Conservation (phyloP, 2,888 invertebrate genomes). For the Adineta ricciae region DNA sequence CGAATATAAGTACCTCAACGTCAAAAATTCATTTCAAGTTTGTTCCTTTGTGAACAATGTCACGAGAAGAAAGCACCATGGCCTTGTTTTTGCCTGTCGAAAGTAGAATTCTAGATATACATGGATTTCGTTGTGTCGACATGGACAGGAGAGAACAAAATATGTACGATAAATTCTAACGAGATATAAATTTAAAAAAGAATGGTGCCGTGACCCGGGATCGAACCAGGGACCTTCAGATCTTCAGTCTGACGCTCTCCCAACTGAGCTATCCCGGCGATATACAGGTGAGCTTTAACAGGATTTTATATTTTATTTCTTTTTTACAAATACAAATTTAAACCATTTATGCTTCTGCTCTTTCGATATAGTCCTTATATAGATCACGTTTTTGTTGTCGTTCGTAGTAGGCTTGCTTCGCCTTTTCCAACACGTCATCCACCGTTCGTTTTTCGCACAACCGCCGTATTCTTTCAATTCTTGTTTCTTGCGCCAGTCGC, state of each 20-base stretch:
- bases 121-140: too few relatives aligned
- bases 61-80: too few relatives aligned
- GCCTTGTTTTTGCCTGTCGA: too few relatives aligned
- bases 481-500: constrained; percentile 32
- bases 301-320: neutral
- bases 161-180: too few relatives aligned
- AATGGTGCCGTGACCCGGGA: constrained; percentile 4
- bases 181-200: neutral
- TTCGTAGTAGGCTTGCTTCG: constrained; percentile 37
- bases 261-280: constrained; percentile 22
- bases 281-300: neutral
- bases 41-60: too few relatives aligned
- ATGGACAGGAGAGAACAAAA: too few relatives aligned
- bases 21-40: too few relatives aligned
- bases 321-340: neutral
- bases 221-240: constrained; percentile 22
- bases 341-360: neutral
- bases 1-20: too few relatives aligned
- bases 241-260: constrained; percentile 22
- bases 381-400: constrained; percentile 18
- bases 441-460: constrained; percentile 29
- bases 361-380: constrained; percentile 31
- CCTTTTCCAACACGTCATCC: constrained; percentile 24
- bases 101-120: too few relatives aligned
- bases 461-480: constrained; percentile 19